Evolutionary conservation across 2,888 invertebrate species (phyloP).

Genomic region (Thymelicus sylvestris): DNA sequence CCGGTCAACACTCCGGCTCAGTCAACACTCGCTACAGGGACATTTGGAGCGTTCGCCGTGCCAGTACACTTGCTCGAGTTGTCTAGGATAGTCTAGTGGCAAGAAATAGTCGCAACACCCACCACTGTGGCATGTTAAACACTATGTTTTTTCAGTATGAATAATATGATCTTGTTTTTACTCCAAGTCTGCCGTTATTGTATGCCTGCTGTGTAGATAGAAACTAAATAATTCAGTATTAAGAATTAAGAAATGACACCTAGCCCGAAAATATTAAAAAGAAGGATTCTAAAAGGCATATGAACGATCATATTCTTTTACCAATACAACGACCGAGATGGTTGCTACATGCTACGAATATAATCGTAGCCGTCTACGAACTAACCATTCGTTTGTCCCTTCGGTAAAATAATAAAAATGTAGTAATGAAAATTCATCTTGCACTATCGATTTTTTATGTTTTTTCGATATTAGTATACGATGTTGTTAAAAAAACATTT

Average conservation of each 20-base stretch:
- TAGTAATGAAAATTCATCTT: neutral
- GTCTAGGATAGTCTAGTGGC: conserved; percentile 36
- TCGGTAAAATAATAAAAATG: neutral
- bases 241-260: neutral
- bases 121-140: neutral
- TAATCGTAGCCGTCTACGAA: conserved; percentile 34
- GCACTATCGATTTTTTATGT: too few relatives aligned
- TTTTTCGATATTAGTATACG: neutral
- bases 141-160: neutral
- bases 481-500: neutral
- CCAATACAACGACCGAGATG: too few relatives aligned
- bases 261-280: neutral
- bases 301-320: neutral
- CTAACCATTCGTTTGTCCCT: neutral
- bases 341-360: conserved; percentile 34
- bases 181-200: too few relatives aligned
- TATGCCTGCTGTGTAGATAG: too few relatives aligned
- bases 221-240: too few relatives aligned
- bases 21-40: conserved; percentile 85
- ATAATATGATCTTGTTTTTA: neutral
- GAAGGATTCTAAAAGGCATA: neutral
- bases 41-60: conserved; percentile 72
- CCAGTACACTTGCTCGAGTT: conserved; percentile 63
- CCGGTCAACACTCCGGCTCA: conserved; percentile 85
- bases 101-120: neutral